Evolutionary conservation across 1,140 invertebrate species (phyloP).

Genomic region (Scaptomyza hsui): DNA sequence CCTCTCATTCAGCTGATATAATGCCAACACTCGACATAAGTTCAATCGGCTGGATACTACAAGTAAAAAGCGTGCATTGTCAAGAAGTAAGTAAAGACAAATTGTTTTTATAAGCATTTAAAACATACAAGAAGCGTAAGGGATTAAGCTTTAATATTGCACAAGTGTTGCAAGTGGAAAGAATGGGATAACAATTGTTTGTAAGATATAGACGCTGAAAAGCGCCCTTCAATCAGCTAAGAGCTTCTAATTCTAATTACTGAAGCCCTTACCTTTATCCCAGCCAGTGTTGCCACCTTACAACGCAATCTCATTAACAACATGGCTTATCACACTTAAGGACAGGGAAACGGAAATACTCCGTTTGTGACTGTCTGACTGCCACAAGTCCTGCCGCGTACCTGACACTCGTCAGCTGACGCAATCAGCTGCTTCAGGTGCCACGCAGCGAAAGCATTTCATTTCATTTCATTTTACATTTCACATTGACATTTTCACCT

Average conservation of each 20-base stretch:
- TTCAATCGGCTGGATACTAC: slow-evolving; percentile 64
- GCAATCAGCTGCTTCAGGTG: slow-evolving; percentile 28
- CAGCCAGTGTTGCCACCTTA: slow-evolving; percentile 1
- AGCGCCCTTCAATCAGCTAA: too few relatives aligned
- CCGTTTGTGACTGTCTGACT: background rate
- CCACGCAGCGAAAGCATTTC: background rate
- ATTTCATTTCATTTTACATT: too few relatives aligned
- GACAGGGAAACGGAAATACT: slow-evolving; percentile 38
- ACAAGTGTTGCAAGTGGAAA: too few relatives aligned
- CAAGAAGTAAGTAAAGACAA: slow-evolving; percentile 76
- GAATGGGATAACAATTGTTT: too few relatives aligned
- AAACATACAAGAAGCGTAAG: too few relatives aligned
- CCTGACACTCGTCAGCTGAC: slow-evolving; percentile 33
- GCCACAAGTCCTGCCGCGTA: slow-evolving; percentile 26
- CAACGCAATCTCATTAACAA: background rate
- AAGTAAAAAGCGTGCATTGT: slow-evolving; percentile 66
- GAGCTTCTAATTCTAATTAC: too few relatives aligned
- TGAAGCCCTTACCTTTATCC: background rate
- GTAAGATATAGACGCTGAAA: too few relatives aligned
- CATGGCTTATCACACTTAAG: too few relatives aligned
- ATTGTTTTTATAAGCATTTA: background rate
- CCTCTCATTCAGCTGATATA: slow-evolving; percentile 36
- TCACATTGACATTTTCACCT: slow-evolving; percentile 61
- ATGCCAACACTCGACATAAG: slow-evolving; percentile 62
- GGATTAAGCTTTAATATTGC: background rate